Percentiles rank a stretch among this genome's conserved stretches.
Conservation (phyloP, 2,797 vertebrate species). For the Gorsachius magnificus region DNA sequence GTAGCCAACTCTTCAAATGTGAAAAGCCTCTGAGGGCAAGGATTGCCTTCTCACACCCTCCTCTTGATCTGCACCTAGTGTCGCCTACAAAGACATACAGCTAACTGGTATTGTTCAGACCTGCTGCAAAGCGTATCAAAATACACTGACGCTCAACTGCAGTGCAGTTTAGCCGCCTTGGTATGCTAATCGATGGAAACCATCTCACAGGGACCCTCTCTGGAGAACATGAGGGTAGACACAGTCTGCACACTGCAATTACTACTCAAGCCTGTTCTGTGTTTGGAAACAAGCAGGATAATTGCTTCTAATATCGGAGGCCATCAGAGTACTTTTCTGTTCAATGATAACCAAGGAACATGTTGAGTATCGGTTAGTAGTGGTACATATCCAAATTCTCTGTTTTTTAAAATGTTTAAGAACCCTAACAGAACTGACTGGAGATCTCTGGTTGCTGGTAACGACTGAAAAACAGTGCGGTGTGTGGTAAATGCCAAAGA, state of each 20-base stretch:
- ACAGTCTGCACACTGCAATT: fast-evolving
- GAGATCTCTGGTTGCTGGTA: not conserved
- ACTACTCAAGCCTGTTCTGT: not conserved
- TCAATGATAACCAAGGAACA: not conserved
- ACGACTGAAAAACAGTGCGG: not conserved
- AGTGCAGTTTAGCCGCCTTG: not conserved
- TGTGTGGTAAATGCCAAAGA: not conserved
- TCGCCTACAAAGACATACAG: not conserved
- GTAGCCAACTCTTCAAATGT: not conserved
- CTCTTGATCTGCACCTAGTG: not conserved
- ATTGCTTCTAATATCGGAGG: not conserved
- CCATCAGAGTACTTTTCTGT: not conserved
- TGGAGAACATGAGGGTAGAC: not conserved
- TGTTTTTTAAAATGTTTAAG: not conserved
- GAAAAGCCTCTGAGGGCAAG: not conserved
- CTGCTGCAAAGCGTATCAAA: not conserved
- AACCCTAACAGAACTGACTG: not conserved
- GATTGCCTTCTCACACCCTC: not conserved
- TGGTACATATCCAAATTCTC: not conserved
- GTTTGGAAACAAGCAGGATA: not conserved
- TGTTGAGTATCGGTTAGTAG: not conserved
- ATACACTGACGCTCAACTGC: not conserved
- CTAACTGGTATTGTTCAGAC: not conserved
- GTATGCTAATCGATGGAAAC: not conserved
- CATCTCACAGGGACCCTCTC: fast-evolving